Evolutionary conservation across 2,888 invertebrate species (phyloP), one percentile per base, ranked within the genome.

Genomic region (Heliconius sara): DNA sequence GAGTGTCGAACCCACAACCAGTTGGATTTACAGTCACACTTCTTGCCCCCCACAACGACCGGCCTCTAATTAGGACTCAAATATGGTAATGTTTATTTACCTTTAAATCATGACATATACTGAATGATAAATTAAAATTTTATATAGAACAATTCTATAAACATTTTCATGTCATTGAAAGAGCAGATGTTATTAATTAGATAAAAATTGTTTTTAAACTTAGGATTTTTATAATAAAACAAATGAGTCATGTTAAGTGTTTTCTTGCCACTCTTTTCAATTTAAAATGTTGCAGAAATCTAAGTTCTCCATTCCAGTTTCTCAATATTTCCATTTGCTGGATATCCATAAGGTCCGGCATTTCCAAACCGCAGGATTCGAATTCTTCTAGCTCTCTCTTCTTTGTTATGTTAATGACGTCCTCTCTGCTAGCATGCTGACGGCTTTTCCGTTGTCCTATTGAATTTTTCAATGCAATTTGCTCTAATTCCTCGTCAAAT

Each of bases 341-440:
- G 4, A 90, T 87, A 87, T 96, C 96, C 85, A 96, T 88, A 79
- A 97, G 91, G 89, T 97, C 96, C 2, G 97, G 97, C 86, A 97
- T 96, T 96, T 98, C 98, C 86, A 98, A 92, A 47, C 98, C 98
- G 87, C 97, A 97, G 0, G 96, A 96, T 81, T 96, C 95, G 87
- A 97, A 98, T 88, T 98, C 98, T 82, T 96, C 96, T 13, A 86
- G 91, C 86, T 98, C 98, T 76, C 96, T 96, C 86, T 97, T 96
- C 83, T 97, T 95, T 0, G 97, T 97, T 85, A 98, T 96, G 85
- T 96, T 96, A 71, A 98, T 97, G 16, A 97, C 96, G 90, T 97
- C 97, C 90, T 97, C 97, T 81, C 98, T 95, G 84, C 97, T 97
- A 0, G 97, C 97, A 91, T 98, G 98, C 87, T 98, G 98, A 22